Evolutionary conservation across 2,888 invertebrate species (phyloP), one percentile per base, ranked within the genome.

Genomic region (Dione juno): DNA sequence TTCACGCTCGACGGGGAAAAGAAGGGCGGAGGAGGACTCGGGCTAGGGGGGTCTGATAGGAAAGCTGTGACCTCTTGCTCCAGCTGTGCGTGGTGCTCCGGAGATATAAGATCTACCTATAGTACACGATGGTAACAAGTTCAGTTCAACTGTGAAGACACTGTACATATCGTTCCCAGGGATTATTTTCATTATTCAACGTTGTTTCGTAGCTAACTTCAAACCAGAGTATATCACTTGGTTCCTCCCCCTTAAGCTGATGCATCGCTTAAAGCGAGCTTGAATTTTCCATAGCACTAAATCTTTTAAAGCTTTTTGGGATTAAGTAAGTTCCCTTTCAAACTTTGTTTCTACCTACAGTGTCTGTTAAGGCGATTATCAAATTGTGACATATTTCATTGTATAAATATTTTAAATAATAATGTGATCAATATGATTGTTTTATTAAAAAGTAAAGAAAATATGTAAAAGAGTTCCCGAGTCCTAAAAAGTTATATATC

Each of bases 121-220:
- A 2, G 10, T 40, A 40, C 1, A 40, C 40, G 10, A 40, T 45
- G 45, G 45, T 45, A 52, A 21, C 1, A 52, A 19, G 11, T 52
- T 52, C 21, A 13, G 14, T 35, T 53, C 14, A 28, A 28, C 28
- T 53, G 28, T 53, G n/a, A 35, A 35, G 9, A 11, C 53, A 7
- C 53, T 35, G 3, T n/a, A 16, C 16, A n/a, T 16, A 16, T 57
- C n/a, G 35, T n/a, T n/a, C 37, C 16, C 11, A 6, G 8, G 57
- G 57, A 57, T 57, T 57, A 57, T 57, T 37, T 16, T 19, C 16
- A 7, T 57, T 16, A 16, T 10, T 57, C 16, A 57, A 16, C 54
- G 16, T 9, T 57, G 54, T 37, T n/a, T 16, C 37, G 16, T 2
- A 13, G 35, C 13, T 54, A 8, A 28, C n/a, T 54, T 37, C 10